Percentiles rank a stretch among this genome's conserved stretches.
Evolutionary conservation across 2,113 vertebrate genomes (phyloP).

Genomic region (Plectropomus leopardus): DNA sequence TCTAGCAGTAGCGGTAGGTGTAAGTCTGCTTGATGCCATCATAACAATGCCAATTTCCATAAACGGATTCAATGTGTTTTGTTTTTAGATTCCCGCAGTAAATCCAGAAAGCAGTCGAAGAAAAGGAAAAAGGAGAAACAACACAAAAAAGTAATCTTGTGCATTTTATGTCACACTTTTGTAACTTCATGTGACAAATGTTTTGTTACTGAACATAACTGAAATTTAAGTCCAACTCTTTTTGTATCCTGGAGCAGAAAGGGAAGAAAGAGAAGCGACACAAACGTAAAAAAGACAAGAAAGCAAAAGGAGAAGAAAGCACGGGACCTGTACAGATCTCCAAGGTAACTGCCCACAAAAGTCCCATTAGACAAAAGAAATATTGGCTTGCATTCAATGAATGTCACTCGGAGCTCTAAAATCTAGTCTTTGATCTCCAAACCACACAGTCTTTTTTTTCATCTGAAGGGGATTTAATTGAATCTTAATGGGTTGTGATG

Average conservation of each 20-base stretch:
- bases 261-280: constrained; percentile 90
- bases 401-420: background rate
- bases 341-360: constrained; percentile 82
- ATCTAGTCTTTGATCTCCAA: background rate
- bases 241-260: constrained; percentile 80
- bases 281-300: constrained; percentile 92
- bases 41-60: background rate
- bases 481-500: background rate
- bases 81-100: constrained; percentile 82
- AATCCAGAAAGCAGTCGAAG: constrained; percentile 88
- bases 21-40: background rate
- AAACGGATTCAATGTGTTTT: background rate
- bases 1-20: constrained; percentile 86
- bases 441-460: too few relatives aligned
- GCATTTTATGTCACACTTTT: background rate
- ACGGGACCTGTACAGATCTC: constrained; percentile 91
- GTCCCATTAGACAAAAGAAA: background rate
- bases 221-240: background rate
- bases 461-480: background rate
- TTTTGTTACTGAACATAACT: background rate
- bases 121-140: constrained; percentile 91
- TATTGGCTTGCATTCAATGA: background rate
- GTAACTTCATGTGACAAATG: background rate
- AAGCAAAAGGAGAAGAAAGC: constrained; percentile 85
- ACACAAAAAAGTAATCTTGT: constrained; percentile 87